These are phyloP conservation scores for Trialeurodes vaporariorum DNA, from an alignment of 1,140 invertebrate species.

Conservation along the genomic window DNA sequence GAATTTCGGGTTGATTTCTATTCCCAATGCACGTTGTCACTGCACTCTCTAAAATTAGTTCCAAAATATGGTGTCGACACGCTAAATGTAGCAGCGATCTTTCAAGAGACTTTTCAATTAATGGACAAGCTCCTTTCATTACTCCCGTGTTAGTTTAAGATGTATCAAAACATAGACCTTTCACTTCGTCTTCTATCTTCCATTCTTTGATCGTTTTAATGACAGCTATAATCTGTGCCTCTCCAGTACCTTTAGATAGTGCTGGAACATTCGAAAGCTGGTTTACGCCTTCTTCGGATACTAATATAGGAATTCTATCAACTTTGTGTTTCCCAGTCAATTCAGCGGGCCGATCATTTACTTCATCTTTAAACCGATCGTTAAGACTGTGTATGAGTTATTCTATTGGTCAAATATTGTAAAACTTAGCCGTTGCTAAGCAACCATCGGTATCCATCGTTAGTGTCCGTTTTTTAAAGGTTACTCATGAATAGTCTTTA, in stretches of 20 bases:
- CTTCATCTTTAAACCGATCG: too few species aligned
- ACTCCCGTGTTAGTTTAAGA: conserved; percentile 8
- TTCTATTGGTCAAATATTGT: too few species aligned
- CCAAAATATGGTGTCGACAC: conserved; percentile 13
- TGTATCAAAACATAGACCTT: conserved; percentile 12
- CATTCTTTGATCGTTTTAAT: conserved; percentile 8
- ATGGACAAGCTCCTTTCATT: conserved; percentile 9
- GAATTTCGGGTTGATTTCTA: not conserved
- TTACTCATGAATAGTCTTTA: too few species aligned
- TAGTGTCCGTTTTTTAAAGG: too few species aligned
- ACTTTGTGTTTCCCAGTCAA: conserved; percentile 13
- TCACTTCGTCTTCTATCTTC: conserved; percentile 5
- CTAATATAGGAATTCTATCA: conserved; percentile 10
- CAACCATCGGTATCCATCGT: too few species aligned
- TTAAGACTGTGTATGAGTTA: too few species aligned
- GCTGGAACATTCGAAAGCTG: conserved; percentile 10
- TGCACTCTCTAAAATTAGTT: conserved; percentile 7
- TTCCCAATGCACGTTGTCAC: not conserved
- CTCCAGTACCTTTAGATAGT: conserved; percentile 4
- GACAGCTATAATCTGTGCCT: conserved; percentile 4
- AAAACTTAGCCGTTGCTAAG: too few species aligned
- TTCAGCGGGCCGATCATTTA: too few species aligned
- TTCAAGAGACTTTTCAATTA: conserved; percentile 9
- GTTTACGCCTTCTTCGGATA: conserved; percentile 1
- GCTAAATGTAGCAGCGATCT: conserved; percentile 12